These are phyloP conservation scores for Nerophis lumbriciformis DNA, from an alignment of 2,113 vertebrate genomes.

Conservation along the genomic window DNA sequence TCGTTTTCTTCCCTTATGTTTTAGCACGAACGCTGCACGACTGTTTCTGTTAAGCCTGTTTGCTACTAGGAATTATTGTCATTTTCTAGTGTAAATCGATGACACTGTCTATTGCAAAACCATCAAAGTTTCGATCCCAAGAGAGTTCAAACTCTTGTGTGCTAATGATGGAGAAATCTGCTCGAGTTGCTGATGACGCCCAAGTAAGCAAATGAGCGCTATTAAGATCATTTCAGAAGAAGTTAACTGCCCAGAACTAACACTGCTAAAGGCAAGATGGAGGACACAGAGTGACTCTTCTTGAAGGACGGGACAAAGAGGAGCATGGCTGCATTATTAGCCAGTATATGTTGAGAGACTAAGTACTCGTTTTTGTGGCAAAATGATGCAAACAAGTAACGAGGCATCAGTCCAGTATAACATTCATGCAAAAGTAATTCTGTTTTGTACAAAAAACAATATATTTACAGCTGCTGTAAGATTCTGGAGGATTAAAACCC, in stretches of 20 bases:
- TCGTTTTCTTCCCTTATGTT: not conserved
- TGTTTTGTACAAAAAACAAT: not conserved
- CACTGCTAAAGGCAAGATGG: constrained; percentile 76
- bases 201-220: constrained; percentile 75
- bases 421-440: not conserved
- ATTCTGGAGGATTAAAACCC: no score
- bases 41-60: not conserved
- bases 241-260: constrained; percentile 82
- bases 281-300: constrained; percentile 61
- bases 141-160: constrained; percentile 64
- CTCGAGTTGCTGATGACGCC: constrained; percentile 72
- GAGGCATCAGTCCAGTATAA: not conserved
- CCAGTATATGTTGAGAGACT: no score
- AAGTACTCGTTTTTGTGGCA: not conserved
- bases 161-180: constrained; percentile 62
- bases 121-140: constrained; percentile 56
- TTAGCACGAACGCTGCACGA: not conserved
- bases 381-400: not conserved
- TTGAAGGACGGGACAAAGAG: constrained; percentile 30
- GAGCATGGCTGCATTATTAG: not conserved
- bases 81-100: not conserved
- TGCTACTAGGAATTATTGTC: not conserved
- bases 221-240: constrained; percentile 77
- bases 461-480: no score
- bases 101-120: constrained; percentile 21